Percentiles rank a stretch among this genome's conserved stretches.
Conservation (phyloP, 2,888 invertebrate species). For the Pristionchus exspectatus region DNA sequence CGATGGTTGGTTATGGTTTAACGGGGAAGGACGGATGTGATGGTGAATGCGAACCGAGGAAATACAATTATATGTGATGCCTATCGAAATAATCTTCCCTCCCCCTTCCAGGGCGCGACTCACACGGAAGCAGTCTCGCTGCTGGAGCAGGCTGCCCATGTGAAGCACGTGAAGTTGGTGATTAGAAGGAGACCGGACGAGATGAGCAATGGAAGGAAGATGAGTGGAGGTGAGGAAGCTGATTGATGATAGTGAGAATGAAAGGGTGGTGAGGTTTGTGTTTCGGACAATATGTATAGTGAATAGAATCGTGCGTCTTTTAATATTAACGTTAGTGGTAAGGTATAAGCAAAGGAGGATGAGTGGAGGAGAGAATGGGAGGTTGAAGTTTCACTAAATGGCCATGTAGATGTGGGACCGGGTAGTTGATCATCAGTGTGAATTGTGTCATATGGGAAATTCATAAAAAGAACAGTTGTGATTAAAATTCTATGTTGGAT, state of each 20-base stretch:
- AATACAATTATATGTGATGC: no score
- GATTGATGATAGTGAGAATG: background rate
- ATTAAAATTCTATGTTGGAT: background rate
- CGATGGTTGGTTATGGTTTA: no score
- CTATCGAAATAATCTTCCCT: no score
- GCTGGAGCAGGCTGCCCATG: conserved; percentile 91
- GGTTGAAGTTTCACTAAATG: background rate
- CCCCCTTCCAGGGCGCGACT: conserved; percentile 84
- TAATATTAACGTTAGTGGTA: no score
- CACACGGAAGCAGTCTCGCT: conserved; percentile 94
- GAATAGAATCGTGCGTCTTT: background rate
- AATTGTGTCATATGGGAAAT: no score
- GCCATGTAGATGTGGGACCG: no score
- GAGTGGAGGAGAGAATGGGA: background rate
- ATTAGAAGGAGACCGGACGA: conserved; percentile 83
- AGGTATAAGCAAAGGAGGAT: background rate
- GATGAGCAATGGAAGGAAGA: conserved; percentile 57
- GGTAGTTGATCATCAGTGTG: no score
- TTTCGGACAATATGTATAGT: background rate
- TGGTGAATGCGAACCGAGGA: no score
- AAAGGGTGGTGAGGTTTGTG: background rate
- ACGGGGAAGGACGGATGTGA: no score
- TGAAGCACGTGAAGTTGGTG: conserved; percentile 90
- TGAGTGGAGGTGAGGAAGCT: conserved; percentile 96
- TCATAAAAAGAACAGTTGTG: background rate